Conservation (phyloP, 2,888 invertebrate genomes). For the Agrilus biguttatus region DNA sequence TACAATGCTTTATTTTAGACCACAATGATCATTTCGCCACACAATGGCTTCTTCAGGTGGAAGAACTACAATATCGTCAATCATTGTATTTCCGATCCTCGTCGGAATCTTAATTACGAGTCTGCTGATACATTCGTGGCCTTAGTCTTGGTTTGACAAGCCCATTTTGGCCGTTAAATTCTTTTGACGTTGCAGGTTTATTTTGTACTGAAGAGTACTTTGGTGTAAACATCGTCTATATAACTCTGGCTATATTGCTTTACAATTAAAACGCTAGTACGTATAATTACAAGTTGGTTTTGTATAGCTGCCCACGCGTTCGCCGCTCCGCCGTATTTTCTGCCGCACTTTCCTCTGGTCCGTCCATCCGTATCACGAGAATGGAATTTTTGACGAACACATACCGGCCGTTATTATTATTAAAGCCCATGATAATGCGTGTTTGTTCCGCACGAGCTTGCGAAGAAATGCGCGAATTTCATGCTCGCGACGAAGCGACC, state of each 20-base stretch:
- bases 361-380: constrained; percentile 8
- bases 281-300: constrained; percentile 31
- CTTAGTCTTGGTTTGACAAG: no score
- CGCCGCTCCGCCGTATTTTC: constrained; percentile 3
- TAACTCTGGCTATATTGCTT: constrained; percentile 19
- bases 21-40: no score
- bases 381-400: constrained; percentile 9
- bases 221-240: not conserved
- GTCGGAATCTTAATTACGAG: no score
- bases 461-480: not conserved
- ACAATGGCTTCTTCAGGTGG: no score
- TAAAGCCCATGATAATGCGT: constrained; percentile 9
- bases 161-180: not conserved
- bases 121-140: no score
- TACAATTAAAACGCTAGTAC: constrained; percentile 33
- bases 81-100: no score
- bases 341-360: no score
- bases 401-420: constrained; percentile 5
- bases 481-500: no score
- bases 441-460: constrained; percentile 8
- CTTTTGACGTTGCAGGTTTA: not conserved
- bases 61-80: no score
- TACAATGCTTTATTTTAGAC: no score
- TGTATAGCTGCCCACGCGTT: constrained; percentile 30
- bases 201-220: no score